These are phyloP conservation scores for Dynastes hyllus DNA, from an alignment of 2,888 invertebrate genomes.

Conservation along the genomic window DNA sequence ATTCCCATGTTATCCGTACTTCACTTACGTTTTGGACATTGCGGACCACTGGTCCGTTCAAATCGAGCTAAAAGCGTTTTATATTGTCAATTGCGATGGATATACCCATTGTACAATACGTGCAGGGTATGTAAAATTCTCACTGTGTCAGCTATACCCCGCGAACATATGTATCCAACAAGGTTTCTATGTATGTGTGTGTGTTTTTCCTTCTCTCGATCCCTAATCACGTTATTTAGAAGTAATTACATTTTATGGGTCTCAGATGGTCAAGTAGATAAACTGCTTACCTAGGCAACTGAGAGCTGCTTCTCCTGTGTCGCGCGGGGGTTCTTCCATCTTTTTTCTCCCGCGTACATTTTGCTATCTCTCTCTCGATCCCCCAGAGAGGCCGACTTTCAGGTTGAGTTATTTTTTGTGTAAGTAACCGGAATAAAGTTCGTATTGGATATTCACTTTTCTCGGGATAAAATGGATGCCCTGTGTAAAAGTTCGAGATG, in stretches of 20 bases:
- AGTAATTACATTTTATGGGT: conserved; percentile 54
- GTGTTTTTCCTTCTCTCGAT: conserved; percentile 36
- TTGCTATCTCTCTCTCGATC: conserved; percentile 26
- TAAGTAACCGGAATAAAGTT: conserved; percentile 49
- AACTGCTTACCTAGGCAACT: conserved; percentile 53
- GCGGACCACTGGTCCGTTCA: too few species aligned
- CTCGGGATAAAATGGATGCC: conserved; percentile 41
- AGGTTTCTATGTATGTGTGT: not conserved
- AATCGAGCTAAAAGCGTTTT: not conserved
- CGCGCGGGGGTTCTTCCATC: conserved; percentile 26
- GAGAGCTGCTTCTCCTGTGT: conserved; percentile 38
- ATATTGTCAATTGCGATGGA: not conserved
- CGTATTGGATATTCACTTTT: conserved; percentile 48
- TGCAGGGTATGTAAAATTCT: not conserved
- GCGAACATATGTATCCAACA: not conserved
- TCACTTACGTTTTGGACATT: too few species aligned
- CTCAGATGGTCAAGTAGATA: conserved; percentile 54
- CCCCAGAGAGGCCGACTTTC: conserved; percentile 50
- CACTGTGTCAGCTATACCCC: not conserved
- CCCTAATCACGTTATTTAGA: conserved; percentile 53
- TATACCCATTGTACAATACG: not conserved
- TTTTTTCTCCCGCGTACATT: conserved; percentile 3
- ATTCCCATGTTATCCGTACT: too few species aligned
- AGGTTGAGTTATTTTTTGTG: conserved; percentile 51
- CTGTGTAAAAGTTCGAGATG: conserved; percentile 40